Conservation (phyloP, 92 coral and sea anemone species). For the Zoanthus sociatus region DNA sequence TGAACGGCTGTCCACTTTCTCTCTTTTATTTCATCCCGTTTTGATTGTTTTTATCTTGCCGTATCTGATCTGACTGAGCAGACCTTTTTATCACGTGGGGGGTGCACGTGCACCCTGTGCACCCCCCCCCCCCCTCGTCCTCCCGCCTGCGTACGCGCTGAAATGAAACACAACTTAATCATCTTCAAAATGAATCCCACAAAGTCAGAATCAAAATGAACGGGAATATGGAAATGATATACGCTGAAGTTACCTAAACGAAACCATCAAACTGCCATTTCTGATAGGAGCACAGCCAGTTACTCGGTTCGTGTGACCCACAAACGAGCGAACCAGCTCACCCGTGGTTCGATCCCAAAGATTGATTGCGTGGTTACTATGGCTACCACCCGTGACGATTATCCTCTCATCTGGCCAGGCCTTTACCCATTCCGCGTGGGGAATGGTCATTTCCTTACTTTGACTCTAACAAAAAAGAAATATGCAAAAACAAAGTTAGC, state of each 20-base stretch:
- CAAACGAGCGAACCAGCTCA: slow-evolving; percentile 27
- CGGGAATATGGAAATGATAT: neutral
- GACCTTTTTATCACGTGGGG: too few relatives aligned
- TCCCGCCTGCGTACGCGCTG: too few relatives aligned
- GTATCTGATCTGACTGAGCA: too few relatives aligned
- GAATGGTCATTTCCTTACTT: neutral
- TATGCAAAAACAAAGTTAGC: neutral
- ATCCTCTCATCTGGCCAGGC: slow-evolving; percentile 46
- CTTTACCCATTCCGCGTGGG: slow-evolving; percentile 38
- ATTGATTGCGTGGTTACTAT: slow-evolving; percentile 11
- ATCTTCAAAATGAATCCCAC: too few relatives aligned
- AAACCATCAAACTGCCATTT: slow-evolving; percentile 30
- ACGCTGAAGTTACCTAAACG: slow-evolving; percentile 22
- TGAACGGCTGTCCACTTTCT: too few relatives aligned
- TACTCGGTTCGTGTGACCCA: slow-evolving; percentile 29
- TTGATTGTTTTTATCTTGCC: too few relatives aligned
- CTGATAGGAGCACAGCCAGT: slow-evolving; percentile 38
- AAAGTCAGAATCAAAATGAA: too few relatives aligned
- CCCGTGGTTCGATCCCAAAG: slow-evolving; percentile 41
- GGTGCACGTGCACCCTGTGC: too few relatives aligned
- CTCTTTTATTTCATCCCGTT: too few relatives aligned
- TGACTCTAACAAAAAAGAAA: neutral
- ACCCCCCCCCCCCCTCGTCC: too few relatives aligned
- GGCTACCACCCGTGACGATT: slow-evolving; percentile 36
- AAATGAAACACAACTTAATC: too few relatives aligned